Conservation (phyloP, 35 echinoderm and acorn worm species). For the Amphiura filiformis region DNA sequence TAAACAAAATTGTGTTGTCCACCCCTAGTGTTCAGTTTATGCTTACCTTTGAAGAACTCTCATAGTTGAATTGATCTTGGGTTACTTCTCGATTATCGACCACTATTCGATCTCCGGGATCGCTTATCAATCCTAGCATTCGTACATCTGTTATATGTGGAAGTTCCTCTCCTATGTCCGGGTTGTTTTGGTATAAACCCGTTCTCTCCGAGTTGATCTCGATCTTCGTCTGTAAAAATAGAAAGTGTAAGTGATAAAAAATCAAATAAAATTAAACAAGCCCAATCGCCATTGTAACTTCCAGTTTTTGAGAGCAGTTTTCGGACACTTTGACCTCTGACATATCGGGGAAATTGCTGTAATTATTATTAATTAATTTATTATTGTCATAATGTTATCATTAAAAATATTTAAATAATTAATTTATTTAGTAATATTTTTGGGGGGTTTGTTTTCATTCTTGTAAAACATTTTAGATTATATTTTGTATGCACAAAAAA, state of each 20-base stretch:
- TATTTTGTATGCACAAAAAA: no score
- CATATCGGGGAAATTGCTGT: no score
- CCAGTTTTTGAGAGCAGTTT: no score
- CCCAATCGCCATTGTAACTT: no score
- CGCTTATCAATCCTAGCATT: background rate
- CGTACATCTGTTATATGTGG: background rate
- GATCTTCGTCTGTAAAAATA: background rate
- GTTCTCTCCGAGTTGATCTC: background rate
- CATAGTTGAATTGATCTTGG: background rate
- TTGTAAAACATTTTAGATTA: no score
- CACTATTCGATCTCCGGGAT: background rate
- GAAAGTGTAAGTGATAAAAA: background rate
- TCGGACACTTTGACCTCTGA: no score
- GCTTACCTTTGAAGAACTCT: background rate
- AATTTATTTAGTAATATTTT: background rate
- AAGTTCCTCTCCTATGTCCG: background rate
- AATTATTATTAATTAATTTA: no score
- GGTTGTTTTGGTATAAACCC: background rate
- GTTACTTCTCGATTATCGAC: background rate
- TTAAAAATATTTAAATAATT: background rate
- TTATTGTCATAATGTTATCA: background rate
- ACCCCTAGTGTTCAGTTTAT: no score
- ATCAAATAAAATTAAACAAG: background rate
- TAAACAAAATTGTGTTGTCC: no score
- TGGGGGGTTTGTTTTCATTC: no score